Percentiles rank a stretch among this genome's conserved stretches.
phyloP scores from a whole-genome alignment of 2,888 invertebrate genomes.

The Plutella xylostella region DNA sequence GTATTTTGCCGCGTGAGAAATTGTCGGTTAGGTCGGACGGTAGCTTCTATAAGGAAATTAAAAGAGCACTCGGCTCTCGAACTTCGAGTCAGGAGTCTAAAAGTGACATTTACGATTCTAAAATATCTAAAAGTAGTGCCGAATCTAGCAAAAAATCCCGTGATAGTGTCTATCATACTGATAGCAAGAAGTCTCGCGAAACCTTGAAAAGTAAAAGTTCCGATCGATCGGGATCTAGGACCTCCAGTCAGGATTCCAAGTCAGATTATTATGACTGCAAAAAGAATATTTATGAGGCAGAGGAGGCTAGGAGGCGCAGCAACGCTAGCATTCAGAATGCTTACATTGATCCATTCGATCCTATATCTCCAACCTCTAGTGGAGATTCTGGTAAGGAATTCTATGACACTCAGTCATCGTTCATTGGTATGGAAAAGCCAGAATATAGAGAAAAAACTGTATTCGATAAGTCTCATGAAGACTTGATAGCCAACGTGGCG shows the following conservation, averaged over 20 bases:
- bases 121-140: constrained; percentile 72
- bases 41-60: constrained; percentile 77
- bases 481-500: constrained; percentile 65
- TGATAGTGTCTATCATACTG: constrained; percentile 74
- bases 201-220: constrained; percentile 74
- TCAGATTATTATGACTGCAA: constrained; percentile 78
- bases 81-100: constrained; percentile 79
- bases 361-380: constrained; percentile 72
- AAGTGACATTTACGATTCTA: constrained; percentile 76
- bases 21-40: constrained; percentile 80
- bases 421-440: constrained; percentile 53
- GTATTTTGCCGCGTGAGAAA: constrained; percentile 78
- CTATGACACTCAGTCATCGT: constrained; percentile 65
- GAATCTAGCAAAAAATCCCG: constrained; percentile 75
- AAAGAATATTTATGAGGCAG: constrained; percentile 55
- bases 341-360: constrained; percentile 55
- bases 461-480: constrained; percentile 70
- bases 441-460: constrained; percentile 60
- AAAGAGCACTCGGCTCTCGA: constrained; percentile 72
- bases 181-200: constrained; percentile 74
- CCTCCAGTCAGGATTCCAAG: constrained; percentile 79
- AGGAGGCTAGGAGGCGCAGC: constrained; percentile 45
- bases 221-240: constrained; percentile 70
- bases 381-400: constrained; percentile 76
- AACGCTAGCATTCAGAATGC: constrained; percentile 46